Conservation (phyloP, 2,797 vertebrate genomes). For the Champsocephalus gunnari region DNA sequence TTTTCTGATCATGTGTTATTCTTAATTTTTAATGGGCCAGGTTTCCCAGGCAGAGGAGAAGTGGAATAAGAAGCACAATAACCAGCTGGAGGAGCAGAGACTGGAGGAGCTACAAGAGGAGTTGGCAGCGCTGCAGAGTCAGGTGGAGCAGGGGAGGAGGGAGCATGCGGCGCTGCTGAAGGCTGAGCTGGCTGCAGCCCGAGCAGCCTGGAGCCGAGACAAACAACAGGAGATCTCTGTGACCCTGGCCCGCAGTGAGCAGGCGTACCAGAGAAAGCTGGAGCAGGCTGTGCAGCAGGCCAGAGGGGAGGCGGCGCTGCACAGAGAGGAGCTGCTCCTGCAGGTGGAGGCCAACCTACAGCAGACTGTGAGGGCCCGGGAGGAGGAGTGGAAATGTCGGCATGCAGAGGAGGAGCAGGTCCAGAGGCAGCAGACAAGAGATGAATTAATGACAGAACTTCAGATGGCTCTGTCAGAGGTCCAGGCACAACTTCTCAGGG, state of each 20-base stretch:
- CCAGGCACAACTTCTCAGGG: constrained; percentile 70
- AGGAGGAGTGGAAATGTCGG: constrained; percentile 84
- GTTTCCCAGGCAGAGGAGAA: constrained; percentile 85
- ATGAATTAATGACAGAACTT: constrained; percentile 83
- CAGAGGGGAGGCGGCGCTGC: constrained; percentile 80
- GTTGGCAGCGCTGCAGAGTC: constrained; percentile 81
- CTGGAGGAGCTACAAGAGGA: constrained; percentile 86
- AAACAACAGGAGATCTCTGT: constrained; percentile 91
- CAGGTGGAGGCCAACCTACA: constrained; percentile 89
- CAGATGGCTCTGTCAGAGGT: constrained; percentile 82
- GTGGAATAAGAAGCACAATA: constrained; percentile 80
- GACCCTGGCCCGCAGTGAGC: constrained; percentile 86
- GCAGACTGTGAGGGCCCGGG: constrained; percentile 76
- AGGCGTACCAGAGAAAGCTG: constrained; percentile 79
- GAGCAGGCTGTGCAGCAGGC: constrained; percentile 82
- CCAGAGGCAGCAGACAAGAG: constrained; percentile 78
- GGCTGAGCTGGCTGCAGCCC: constrained; percentile 90
- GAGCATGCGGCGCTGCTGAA: constrained; percentile 88
- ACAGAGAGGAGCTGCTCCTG: constrained; percentile 80
- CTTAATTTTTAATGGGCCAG: constrained; percentile 55
- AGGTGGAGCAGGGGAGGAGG: constrained; percentile 83
- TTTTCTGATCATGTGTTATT: constrained; percentile 7
- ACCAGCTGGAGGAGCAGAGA: constrained; percentile 68
- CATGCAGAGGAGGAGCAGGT: constrained; percentile 77
- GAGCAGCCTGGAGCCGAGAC: constrained; percentile 90